Conservation (phyloP, 30 jellyfish, hydroid and myxozoan species). For the Haliclystus octoradiatus region DNA sequence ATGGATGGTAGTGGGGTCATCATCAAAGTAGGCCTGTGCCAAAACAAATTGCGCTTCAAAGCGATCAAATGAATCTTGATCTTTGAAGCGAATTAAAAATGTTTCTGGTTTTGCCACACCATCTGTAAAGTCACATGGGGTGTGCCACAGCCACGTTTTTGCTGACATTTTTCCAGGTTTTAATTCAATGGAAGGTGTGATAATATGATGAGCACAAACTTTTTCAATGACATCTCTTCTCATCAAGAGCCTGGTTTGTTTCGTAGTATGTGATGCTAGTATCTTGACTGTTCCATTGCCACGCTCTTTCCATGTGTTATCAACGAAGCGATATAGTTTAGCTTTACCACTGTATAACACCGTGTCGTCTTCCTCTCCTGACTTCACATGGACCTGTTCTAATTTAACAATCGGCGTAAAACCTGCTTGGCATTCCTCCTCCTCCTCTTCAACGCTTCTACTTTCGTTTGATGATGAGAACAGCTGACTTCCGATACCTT, state of each 20-base stretch:
- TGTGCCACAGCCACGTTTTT: conserved; percentile 24
- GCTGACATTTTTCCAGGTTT: conserved; percentile 23
- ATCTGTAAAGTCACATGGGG: conserved; percentile 49
- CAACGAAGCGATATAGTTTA: conserved; percentile 54
- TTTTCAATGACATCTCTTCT: conserved; percentile 76
- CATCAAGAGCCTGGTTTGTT: conserved; percentile 42
- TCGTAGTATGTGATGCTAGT: conserved; percentile 27
- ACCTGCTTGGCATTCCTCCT: no score
- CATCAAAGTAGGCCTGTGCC: conserved; percentile 4
- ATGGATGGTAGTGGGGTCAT: neutral
- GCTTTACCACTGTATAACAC: conserved; percentile 36
- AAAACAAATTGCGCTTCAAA: conserved; percentile 16
- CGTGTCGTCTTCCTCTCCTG: conserved; percentile 80
- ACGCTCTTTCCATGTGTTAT: conserved; percentile 76
- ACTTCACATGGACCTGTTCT: conserved; percentile 33
- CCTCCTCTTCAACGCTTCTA: no score
- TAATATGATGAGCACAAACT: conserved; percentile 38
- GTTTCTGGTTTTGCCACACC: conserved; percentile 27
- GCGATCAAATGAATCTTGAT: conserved; percentile 1
- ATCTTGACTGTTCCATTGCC: conserved; percentile 66
- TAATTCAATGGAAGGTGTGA: conserved; percentile 39
- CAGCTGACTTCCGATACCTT: neutral
- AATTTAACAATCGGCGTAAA: conserved; percentile 66
- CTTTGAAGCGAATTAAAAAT: conserved; percentile 18
- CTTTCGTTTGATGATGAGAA: neutral